Base-by-base conservation (phyloP, 1,140 invertebrate species). In the Chrysopa pallens region DNA sequence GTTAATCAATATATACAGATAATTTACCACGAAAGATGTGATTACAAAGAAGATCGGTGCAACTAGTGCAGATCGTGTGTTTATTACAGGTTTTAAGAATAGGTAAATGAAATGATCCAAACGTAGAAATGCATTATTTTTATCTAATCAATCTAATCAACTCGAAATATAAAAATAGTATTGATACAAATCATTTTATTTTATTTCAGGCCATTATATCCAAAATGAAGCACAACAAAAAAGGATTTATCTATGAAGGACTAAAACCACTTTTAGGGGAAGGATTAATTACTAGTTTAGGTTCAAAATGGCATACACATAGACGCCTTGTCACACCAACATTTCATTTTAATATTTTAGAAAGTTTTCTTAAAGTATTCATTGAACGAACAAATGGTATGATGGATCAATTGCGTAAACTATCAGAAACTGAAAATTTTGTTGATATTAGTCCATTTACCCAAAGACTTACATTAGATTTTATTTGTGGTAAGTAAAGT, bases 291-390 rank as follows among this genome's bases (percentile, higher is more conserved):
- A 67, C 52, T 42, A 72, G 71, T 42, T 63, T 67, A 43, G 73
- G 74, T 49, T 50, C 57, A 12, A 83, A 84, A 54, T 93, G 88
- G 88, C 70, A 73, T 39, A 60, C 62, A 6, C 66, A 84, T 17
- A 66, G 88, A 12, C 87, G 84, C 60, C 65, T 90, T 35, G 64
- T 94, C 7, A 93, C 88, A 1, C 89, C 89, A 15, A 78, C 87
- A 0, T 93, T 94, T 59, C 89, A 92, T 61, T 89, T 90, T 53
- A 74, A 78, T 43, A 88, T 94, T 38, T 64, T 94, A 35, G 78
- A 93, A 48, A 75, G 84, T 48, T 93, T 92, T 53, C 53, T 89
- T 7, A 73, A 76, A 13, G 72, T 90, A 1, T 88, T 94, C 58
- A 78, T 81, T 49, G 76, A 82, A 46, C 83, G 91, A 50, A 68